Evolutionary conservation across 2,888 invertebrate species (phyloP), one percentile per base, ranked within the genome.

Genomic region (Clepsis dumicolana): DNA sequence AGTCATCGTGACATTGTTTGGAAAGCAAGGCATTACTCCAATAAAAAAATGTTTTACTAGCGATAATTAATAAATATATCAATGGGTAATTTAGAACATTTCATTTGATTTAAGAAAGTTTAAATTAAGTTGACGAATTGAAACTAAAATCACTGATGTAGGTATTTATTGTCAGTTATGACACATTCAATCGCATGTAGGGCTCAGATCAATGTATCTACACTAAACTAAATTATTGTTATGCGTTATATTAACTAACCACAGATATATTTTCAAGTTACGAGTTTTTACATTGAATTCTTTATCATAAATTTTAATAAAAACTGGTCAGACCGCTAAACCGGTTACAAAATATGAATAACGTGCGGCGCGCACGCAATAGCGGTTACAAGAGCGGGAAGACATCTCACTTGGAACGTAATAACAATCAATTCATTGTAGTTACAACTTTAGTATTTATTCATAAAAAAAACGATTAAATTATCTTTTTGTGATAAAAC

Each of bases 311-410:
- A 29, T 59, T 59, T 24, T 16, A 41, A 27, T 44, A 27, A 32
- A 54, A 44, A 59, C 41, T 16, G 41, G 56, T 35, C 32, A 21
- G 7, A 56, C 56, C 35, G 35, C 21, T 5, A 21, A 56, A 56
- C 56, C 56, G 56, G 56, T 56, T 56, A 35, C 56, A 21, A 4
- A 5, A 21, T 10, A 3, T 35, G 35, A 18, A 35, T 35, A 35
- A 35, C 21, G 32, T 32, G 35, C 21, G 35, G 14, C 52, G n/a
- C 21, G 21, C 18, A 35, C 56, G 32, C 56, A 56, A 35, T 8
- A 56, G 35, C 35, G 12, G 16, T 0, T 21, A 48, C 21, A 21
- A 48, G 48, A 48, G 21, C 8, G 48, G 10, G 18, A 18, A 10
- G 12, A 48, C 48, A 21, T 12, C 12, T 21, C 48, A 21, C 21